Evolutionary conservation across 2,888 invertebrate genomes (phyloP).

Genomic region (Camponotus fellah): DNA sequence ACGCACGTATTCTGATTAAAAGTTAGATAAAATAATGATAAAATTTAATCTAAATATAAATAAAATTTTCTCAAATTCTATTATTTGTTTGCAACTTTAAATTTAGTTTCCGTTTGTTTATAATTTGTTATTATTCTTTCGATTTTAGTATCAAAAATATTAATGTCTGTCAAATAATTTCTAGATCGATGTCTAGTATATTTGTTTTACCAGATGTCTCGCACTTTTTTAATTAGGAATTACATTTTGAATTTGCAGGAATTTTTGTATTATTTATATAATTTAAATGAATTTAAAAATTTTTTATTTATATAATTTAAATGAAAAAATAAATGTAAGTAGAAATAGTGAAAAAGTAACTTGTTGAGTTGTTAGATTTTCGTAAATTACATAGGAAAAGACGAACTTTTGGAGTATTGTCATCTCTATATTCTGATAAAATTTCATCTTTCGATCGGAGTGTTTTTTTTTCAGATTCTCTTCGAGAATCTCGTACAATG

Average conservation of each 20-base stretch:
- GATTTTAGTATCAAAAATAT: background rate
- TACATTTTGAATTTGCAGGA: background rate
- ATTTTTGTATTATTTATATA: background rate
- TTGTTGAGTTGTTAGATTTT: slow-evolving; percentile 42
- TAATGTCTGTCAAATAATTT: background rate
- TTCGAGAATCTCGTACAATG: background rate
- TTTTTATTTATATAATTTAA: background rate
- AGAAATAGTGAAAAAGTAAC: background rate
- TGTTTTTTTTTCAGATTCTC: slow-evolving; percentile 64
- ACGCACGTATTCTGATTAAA: slow-evolving; percentile 47
- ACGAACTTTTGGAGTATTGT: slow-evolving; percentile 59
- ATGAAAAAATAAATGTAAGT: background rate
- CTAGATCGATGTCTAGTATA: background rate
- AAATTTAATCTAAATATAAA: too few relatives aligned
- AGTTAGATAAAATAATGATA: background rate
- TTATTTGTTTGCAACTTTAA: background rate
- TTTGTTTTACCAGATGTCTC: background rate
- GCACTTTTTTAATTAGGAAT: background rate
- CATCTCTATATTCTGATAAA: slow-evolving; percentile 68
- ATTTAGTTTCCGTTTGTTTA: background rate
- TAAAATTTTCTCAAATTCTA: background rate
- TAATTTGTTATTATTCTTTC: background rate
- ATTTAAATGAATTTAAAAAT: background rate
- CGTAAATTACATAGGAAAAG: slow-evolving; percentile 33
- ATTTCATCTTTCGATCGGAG: slow-evolving; percentile 67